A percentile compares a stretch with the other conserved stretches of the same genome.
Conservation (phyloP, 92 coral and sea anemone genomes). For the Porites evermanni region DNA sequence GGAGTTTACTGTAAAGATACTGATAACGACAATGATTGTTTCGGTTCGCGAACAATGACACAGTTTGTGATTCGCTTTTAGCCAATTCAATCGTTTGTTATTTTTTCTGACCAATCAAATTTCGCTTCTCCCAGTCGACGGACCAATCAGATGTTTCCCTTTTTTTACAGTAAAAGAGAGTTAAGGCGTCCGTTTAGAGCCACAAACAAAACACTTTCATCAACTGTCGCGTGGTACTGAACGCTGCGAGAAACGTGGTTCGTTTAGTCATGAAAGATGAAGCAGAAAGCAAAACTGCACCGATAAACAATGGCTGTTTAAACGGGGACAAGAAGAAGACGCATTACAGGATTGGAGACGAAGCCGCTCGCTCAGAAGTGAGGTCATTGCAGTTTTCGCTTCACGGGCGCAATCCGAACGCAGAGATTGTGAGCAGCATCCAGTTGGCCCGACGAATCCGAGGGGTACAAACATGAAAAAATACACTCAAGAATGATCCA, state of each 20-base stretch:
- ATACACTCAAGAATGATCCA: not conserved
- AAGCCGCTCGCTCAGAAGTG: not conserved
- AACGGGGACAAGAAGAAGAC: not conserved
- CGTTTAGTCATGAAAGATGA: not conserved
- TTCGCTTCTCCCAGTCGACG: not conserved
- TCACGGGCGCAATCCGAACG: not conserved
- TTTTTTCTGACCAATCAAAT: conserved; percentile 1
- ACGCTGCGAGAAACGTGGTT: not conserved
- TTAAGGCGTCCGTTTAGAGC: not conserved
- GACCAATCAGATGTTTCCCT: not conserved
- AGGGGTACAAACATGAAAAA: not conserved
- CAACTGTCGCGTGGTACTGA: not conserved
- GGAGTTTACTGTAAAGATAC: too few relatives aligned
- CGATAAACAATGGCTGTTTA: not conserved
- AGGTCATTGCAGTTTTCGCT: not conserved
- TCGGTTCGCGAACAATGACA: not conserved
- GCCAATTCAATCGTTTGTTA: not conserved
- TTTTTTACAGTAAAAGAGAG: not conserved
- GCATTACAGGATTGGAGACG: not conserved
- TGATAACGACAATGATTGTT: too few relatives aligned
- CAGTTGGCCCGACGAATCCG: conserved; percentile 26
- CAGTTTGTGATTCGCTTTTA: not conserved
- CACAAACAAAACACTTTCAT: conserved; percentile 13
- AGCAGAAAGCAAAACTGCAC: not conserved
- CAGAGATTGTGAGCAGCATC: not conserved